Evolutionary conservation across 2,113 vertebrate species (phyloP), one percentile per base, ranked within the genome.

Genomic region (Chaetops frenatus): DNA sequence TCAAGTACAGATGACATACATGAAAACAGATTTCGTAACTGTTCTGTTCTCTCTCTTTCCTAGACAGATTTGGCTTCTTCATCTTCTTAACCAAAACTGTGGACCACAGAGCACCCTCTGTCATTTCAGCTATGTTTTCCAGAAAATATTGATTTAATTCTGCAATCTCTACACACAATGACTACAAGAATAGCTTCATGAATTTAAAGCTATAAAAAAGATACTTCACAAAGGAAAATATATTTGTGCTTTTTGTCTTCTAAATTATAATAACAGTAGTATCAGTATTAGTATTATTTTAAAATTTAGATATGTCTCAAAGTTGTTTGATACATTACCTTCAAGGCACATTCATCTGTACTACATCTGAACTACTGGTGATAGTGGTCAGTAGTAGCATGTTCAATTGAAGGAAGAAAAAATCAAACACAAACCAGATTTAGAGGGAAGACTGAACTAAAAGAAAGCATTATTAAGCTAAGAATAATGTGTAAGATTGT

Each of bases 91-190:
- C 13, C 50, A 90, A 81, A 77, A 58, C 48, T 73, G 48, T 86
- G 58, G 44, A 92, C 31, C 48, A 67, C 70, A 69, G 48, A 31
- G 35, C 6, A 3, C 5, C 22, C 33, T 81, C 36, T 67, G 51
- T 56, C 29, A 86, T 86, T 92, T 86, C 65, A 78, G 27, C 21
- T 78, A 57, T 23, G 12, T 67, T 92, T 86, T 69, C 54, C n/a
- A 86, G 31, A 50, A 94, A 92, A 53, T 48, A 78, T n/a, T 36
- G 38, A 90, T 86, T 92, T 86, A 79, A 86, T 94, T 92, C 65
- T 86, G 51, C 33, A 62, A 89, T 86, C 21, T 86, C 65, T 73
- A 67, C 38, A 86, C 15, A 53, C 42, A 29, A 42, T 1, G 3
- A 89, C 61, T 56, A 85, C 40, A 89, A 81, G 36, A 92, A 67